These are phyloP conservation scores for Ephestia elutella DNA, from an alignment of 1,140 invertebrate genomes.

Conservation along the genomic window DNA sequence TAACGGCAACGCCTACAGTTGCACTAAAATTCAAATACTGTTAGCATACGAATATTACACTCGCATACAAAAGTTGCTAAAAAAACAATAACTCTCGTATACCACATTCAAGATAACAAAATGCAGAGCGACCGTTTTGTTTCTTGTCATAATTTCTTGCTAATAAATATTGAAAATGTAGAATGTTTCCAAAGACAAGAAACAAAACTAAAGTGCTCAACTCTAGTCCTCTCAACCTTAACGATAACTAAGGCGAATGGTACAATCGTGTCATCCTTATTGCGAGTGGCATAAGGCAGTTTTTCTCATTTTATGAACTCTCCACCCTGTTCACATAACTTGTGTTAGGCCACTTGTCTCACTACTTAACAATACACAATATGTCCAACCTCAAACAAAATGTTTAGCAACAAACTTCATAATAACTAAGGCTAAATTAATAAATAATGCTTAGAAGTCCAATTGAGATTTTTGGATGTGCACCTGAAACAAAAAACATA, in stretches of 20 bases:
- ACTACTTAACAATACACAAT: slow-evolving; percentile 39
- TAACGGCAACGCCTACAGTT: background rate
- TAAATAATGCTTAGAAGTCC: slow-evolving; percentile 56
- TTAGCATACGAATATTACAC: background rate
- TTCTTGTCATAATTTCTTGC: slow-evolving; percentile 2
- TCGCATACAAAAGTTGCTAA: background rate
- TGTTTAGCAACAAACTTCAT: slow-evolving; percentile 47
- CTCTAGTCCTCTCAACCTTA: background rate
- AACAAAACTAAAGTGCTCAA: background rate
- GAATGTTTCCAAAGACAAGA: background rate
- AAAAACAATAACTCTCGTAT: slow-evolving; percentile 1
- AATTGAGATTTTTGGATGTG: slow-evolving; percentile 46
- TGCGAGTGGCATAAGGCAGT: slow-evolving; percentile 32
- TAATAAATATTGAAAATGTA: slow-evolving; percentile 5
- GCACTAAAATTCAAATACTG: background rate
- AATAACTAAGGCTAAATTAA: slow-evolving; percentile 52
- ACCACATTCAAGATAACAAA: background rate
- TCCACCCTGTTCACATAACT: slow-evolving; percentile 25
- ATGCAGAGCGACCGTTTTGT: background rate
- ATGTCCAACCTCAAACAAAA: slow-evolving; percentile 39
- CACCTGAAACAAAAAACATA: slow-evolving; percentile 42
- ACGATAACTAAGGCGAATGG: background rate
- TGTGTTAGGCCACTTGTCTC: slow-evolving; percentile 54
- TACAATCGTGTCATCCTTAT: slow-evolving; percentile 8
- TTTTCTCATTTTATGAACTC: slow-evolving; percentile 15